A percentile compares a stretch with the other conserved stretches of the same genome.
phyloP scores from a whole-genome alignment of 2,797 vertebrate genomes.

The Pelobates cultripes region DNA sequence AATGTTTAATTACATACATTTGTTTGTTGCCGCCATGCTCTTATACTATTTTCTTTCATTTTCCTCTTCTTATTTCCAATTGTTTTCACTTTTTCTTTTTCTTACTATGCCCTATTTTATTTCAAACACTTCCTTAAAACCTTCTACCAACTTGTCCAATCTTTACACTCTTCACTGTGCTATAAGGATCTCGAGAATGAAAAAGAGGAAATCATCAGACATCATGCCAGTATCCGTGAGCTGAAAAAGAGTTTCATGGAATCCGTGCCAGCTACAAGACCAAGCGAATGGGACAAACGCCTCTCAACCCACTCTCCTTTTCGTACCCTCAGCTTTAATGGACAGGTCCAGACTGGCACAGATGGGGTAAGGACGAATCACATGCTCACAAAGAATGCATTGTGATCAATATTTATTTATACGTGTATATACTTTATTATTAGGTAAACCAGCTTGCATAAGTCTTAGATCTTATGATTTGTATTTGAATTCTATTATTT shows the following conservation, averaged over 20 bases:
- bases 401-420: too few relatives aligned
- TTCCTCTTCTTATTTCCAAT: not conserved
- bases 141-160: too few relatives aligned
- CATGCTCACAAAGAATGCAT: too few relatives aligned
- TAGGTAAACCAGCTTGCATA: too few relatives aligned
- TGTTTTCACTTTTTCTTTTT: constrained; percentile 16
- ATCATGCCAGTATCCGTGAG: constrained; percentile 96
- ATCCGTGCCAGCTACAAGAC: constrained; percentile 86
- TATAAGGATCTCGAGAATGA: constrained; percentile 92
- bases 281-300: constrained; percentile 97
- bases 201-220: constrained; percentile 93
- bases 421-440: too few relatives aligned
- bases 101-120: not conserved
- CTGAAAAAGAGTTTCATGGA: constrained; percentile 98
- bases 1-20: not conserved
- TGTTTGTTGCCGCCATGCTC: not conserved
- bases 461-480: too few relatives aligned
- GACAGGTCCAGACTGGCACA: constrained; percentile 83
- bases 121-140: not conserved
- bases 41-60: not conserved
- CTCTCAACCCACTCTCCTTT: constrained; percentile 94
- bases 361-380: constrained; percentile 81
- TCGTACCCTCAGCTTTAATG: constrained; percentile 87
- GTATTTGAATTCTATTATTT: too few relatives aligned
- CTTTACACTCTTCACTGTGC: not conserved